phyloP scores from a whole-genome alignment of 2,113 vertebrate species.

The Tapirus terrestris region DNA sequence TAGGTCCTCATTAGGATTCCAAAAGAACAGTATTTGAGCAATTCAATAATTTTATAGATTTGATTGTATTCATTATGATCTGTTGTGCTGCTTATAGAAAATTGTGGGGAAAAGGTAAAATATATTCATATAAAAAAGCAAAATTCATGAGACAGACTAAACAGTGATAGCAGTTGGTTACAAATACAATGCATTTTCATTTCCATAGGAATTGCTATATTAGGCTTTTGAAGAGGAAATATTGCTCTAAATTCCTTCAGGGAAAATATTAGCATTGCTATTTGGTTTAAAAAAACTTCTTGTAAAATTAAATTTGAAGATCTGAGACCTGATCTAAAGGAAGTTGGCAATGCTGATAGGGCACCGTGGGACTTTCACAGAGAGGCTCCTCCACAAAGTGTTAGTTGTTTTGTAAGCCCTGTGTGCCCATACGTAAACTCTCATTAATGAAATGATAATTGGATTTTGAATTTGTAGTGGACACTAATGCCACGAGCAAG shows the following conservation, averaged over 20 bases:
- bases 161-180: background rate
- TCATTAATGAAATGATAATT: constrained; percentile 55
- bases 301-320: constrained; percentile 59
- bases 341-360: constrained; percentile 30
- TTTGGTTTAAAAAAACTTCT: background rate
- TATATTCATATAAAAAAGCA: background rate
- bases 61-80: background rate
- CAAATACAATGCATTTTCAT: background rate
- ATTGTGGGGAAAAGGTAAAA: background rate
- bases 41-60: background rate
- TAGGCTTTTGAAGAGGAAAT: background rate
- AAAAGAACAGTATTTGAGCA: background rate
- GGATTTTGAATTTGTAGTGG: constrained; percentile 56
- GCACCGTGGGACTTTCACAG: background rate
- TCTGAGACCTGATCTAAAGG: background rate
- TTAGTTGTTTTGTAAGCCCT: constrained; percentile 16
- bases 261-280: constrained; percentile 24
- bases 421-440: background rate
- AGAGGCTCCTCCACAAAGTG: background rate
- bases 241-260: background rate
- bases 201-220: constrained; percentile 5
- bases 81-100: background rate
- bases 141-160: constrained; percentile 19
- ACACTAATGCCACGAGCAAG: constrained; percentile 8
- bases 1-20: background rate